Base-by-base conservation (phyloP, 2,113 vertebrate genomes). In the Pleuronectes platessa region DNA sequence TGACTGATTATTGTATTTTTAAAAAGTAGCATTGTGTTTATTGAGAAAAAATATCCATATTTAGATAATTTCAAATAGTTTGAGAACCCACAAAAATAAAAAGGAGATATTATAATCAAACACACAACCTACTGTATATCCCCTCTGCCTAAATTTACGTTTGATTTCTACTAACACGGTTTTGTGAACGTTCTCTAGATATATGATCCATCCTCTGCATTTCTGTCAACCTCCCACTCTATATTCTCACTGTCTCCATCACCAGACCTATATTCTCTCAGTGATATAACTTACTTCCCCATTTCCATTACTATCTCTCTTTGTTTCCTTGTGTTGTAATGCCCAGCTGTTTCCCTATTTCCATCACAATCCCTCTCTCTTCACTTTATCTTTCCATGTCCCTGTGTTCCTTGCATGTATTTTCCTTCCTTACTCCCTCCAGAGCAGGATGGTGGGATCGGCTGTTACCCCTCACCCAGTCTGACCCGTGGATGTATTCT, bases 401-500 rank as follows among this genome's bases (percentile, higher is more conserved):
- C 59, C 56, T 51, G 76, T 59, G 82, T 84, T 74, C 27, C 53
- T 64, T 27, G 27, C 7, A 26, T 76, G 49, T 58, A 75, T 55
- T 79, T 27, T 51, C 27, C 45, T 70, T 61, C 42, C 21, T 7
- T 58, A 42, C 58, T 77, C 65, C 24, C 45, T 78, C 11, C 58
- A 64, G 31, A 73, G 61, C 27, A 68, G 37, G 20, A 55, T 49
- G 10, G 17, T 53, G 21, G 67, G 6, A 21, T n/a, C 70, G 23
- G 42, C 49, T 62, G 68, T 37, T 79, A 76, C 78, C 65, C 78
- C 68, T 83, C 71, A 75, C 74, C 73, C 83, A 71, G 51, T 63
- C 59, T 84, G 76, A 88, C 74, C 82, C 66, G 61, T 17, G 37
- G 18, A 55, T 27, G 23, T 54, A 65, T 76, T 68, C 66, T 74